Conservation (phyloP, 2,113 vertebrate species). For the Nestor notabilis region DNA sequence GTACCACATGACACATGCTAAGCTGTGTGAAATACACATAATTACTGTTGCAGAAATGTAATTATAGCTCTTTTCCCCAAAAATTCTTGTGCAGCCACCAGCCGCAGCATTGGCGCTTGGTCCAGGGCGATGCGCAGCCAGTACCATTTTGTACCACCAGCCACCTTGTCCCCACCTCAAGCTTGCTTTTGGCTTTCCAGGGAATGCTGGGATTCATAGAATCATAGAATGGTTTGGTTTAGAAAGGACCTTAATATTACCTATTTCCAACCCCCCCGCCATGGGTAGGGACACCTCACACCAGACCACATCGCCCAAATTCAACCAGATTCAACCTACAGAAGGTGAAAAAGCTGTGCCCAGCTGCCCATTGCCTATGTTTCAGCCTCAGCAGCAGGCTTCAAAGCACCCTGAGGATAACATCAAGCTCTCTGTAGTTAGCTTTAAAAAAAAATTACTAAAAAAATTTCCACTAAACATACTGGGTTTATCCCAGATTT, state of each 20-base stretch:
- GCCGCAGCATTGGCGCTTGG: neutral
- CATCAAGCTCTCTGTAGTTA: neutral
- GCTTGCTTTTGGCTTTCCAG: neutral
- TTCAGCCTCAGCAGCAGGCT: neutral
- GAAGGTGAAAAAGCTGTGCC: neutral
- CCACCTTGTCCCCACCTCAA: neutral
- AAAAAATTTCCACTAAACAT: neutral
- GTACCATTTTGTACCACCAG: neutral
- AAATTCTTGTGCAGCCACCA: neutral
- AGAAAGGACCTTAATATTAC: neutral
- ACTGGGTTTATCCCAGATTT: neutral
- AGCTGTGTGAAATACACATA: neutral
- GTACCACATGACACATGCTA: neutral
- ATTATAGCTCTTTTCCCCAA: neutral
- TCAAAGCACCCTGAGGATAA: neutral
- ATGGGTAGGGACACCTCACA: neutral
- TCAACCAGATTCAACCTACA: neutral
- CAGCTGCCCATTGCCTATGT: neutral
- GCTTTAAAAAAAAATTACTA: neutral
- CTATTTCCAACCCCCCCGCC: neutral
- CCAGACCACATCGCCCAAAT: neutral
- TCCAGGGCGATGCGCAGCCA: fast-evolving
- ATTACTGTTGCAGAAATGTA: neutral
- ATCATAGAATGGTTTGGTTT: neutral
- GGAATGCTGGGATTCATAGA: fast-evolving